Evolutionary conservation across 1,140 invertebrate genomes (phyloP), one percentile per base, ranked within the genome.

Genomic region (Acromyrmex echinatior): DNA sequence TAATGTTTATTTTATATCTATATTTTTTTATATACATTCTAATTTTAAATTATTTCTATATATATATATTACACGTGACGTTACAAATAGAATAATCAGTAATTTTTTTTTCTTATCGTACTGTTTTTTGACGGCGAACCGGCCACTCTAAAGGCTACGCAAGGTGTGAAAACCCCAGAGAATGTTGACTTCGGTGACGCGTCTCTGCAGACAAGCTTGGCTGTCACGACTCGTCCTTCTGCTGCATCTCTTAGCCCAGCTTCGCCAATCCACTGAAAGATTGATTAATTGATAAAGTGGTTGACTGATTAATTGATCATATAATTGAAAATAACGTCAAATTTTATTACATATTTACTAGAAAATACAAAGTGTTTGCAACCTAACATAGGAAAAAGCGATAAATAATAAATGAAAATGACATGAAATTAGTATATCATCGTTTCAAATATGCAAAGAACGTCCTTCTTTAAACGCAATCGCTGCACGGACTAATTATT

Each of bases 101-200:
- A 58, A 62, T 28, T 7, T 35, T 18, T 88, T 88, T 9, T 5
- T 70, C 10, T 39, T 88, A 95, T 10, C 95, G 96, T 96, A 98
- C 98, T 98, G 73, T 95, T 97, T 94, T 96, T 97, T 0, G 96
- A 96, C 25, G 98, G 97, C 58, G 97, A 97, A 35, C 98, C 98
- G 78, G 98, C 98, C 9, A 98, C 97, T 87, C 98, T 96, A 92
- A 98, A 98, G 12, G 98, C 97, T 31, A 98, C 97, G 88, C 98
- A 98, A 0, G 98, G 98, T 4, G 97, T 97, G 93, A 98, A 98
- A n/a, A 97, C 96, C 49, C 96, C 95, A 31, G 96, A 93, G 77
- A 96, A 96, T 28, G 95, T 92, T 0, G 95, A 92, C 9, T 95
- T 92, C 9, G 96, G 95, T 1, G 96, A 96, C 62, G 97, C 96